A percentile compares a stretch with the other conserved stretches of the same genome.
phyloP scores from a whole-genome alignment of 2,113 vertebrate species.

The Chaetodon auriga region DNA sequence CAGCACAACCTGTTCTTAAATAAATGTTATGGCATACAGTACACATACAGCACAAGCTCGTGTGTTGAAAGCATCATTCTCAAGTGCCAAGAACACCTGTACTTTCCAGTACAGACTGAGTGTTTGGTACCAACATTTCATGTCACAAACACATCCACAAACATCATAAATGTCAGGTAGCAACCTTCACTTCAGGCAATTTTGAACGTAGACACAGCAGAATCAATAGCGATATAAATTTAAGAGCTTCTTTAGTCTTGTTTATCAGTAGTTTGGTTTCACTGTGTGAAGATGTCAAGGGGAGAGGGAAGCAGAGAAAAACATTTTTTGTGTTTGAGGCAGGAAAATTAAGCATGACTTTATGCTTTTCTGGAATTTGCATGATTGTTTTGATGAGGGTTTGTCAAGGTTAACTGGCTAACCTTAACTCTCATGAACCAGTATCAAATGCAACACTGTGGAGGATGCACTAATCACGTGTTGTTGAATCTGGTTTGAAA shows the following conservation, averaged over 20 bases:
- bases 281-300: background rate
- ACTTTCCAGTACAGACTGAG: background rate
- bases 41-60: background rate
- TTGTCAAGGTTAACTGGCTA: background rate
- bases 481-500: background rate
- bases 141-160: background rate
- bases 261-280: slow-evolving; percentile 7
- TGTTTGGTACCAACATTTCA: background rate
- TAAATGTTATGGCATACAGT: background rate
- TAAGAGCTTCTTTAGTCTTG: background rate
- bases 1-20: background rate
- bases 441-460: background rate
- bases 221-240: background rate
- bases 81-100: background rate
- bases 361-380: background rate
- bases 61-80: background rate
- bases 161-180: background rate
- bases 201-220: background rate
- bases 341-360: background rate
- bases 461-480: background rate
- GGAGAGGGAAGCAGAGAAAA: background rate
- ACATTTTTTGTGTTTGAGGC: background rate
- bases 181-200: background rate
- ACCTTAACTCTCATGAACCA: background rate
- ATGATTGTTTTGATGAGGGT: background rate